phyloP scores from a whole-genome alignment of 2,113 vertebrate species.

The Zapornia atra region DNA sequence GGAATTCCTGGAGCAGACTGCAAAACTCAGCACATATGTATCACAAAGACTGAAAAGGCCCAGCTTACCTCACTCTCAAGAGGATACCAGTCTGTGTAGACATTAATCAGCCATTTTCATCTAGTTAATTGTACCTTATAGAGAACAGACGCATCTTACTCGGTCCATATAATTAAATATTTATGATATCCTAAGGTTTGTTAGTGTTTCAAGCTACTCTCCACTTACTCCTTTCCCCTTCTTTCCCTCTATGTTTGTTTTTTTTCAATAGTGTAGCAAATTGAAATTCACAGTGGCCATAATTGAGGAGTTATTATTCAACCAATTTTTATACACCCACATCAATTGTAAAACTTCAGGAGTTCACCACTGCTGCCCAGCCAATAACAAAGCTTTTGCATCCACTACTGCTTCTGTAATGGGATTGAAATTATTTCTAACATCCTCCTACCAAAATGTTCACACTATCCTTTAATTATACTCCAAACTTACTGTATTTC shows the following conservation, averaged over 20 bases:
- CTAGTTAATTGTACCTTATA: not conserved
- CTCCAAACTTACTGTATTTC: constrained; percentile 48
- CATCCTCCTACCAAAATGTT: constrained; percentile 47
- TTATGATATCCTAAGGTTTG: not conserved
- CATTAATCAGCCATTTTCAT: not conserved
- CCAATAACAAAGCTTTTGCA: constrained; percentile 45
- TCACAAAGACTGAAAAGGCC: not conserved
- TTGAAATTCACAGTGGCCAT: not conserved
- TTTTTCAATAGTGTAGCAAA: not conserved
- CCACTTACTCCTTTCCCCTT: not conserved
- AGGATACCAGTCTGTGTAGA: not conserved
- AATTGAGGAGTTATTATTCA: constrained; percentile 23
- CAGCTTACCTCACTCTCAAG: not conserved
- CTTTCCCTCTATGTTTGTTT: not conserved
- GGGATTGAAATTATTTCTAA: constrained; percentile 64
- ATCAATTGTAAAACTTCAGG: constrained; percentile 13
- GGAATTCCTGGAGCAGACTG: not conserved
- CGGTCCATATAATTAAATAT: constrained; percentile 4
- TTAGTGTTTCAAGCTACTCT: constrained; percentile 7
- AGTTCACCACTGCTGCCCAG: not conserved
- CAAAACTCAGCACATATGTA: not conserved
- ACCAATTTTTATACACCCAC: not conserved
- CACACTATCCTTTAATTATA: constrained; percentile 65
- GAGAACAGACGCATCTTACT: not conserved
- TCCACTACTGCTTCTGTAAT: constrained; percentile 41